Percentiles rank a stretch among this genome's conserved stretches.
Evolutionary conservation across 2,888 invertebrate species (phyloP).

Genomic region (Trisateles emortualis): DNA sequence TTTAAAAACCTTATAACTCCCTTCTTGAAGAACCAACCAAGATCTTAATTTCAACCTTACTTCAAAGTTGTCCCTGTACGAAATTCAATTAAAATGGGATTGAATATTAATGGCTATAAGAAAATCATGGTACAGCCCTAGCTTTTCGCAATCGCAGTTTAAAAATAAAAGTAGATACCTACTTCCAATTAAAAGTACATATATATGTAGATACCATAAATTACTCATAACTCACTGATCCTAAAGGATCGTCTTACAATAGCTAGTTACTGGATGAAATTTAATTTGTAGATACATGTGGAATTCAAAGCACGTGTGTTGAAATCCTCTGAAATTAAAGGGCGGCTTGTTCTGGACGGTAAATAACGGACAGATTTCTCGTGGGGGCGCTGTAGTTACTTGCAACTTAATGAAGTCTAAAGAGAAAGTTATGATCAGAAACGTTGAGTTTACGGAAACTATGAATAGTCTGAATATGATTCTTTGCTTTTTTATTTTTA

Average conservation of each 20-base stretch:
- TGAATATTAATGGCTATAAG: too few species aligned
- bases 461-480: too few species aligned
- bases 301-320: conserved; percentile 52
- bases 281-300: conserved; percentile 34
- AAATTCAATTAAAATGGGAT: too few species aligned
- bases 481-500: too few species aligned
- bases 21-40: too few species aligned
- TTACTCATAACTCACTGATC: conserved; percentile 13
- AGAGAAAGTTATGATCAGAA: conserved; percentile 52
- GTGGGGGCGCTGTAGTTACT: conserved; percentile 46
- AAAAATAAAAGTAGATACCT: too few species aligned
- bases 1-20: too few species aligned
- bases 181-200: background rate
- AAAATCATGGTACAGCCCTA: too few species aligned
- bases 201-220: background rate
- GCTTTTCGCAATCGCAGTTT: too few species aligned
- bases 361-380: conserved; percentile 56
- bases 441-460: too few species aligned
- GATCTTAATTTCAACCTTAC: too few species aligned
- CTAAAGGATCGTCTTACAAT: conserved; percentile 18
- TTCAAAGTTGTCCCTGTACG: too few species aligned
- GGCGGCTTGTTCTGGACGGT: conserved; percentile 40
- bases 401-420: conserved; percentile 53
- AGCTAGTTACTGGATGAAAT: conserved; percentile 27
- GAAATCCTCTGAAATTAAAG: conserved; percentile 57